Percentiles rank a stretch among this genome's conserved stretches.
phyloP scores from a whole-genome alignment of 2,888 invertebrate species.

The Protophormia terraenovae region DNA sequence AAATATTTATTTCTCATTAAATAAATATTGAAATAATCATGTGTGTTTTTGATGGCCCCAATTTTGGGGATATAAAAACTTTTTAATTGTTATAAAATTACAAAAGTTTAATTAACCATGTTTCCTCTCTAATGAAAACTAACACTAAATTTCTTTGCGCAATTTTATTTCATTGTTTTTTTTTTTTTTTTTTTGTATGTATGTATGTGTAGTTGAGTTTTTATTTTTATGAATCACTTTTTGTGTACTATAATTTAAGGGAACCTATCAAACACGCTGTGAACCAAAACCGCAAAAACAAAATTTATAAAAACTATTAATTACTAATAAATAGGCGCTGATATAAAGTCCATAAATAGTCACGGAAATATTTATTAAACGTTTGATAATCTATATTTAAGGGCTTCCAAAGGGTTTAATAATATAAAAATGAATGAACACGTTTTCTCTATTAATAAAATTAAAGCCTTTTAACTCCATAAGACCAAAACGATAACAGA shows the following conservation, averaged over 20 bases:
- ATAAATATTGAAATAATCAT: background rate
- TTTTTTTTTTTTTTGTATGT: no score
- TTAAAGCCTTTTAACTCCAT: no score
- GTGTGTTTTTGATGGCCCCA: background rate
- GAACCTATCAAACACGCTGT: background rate
- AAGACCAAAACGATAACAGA: no score
- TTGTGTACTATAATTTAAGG: background rate
- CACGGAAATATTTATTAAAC: no score
- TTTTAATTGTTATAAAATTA: slow-evolving; percentile 13
- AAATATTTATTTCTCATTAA: background rate
- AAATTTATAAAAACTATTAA: background rate
- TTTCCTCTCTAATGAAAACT: slow-evolving; percentile 37
- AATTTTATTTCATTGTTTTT: background rate
- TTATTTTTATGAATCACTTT: slow-evolving; percentile 32
- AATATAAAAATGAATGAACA: no score
- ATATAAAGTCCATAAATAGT: no score
- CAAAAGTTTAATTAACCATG: slow-evolving; percentile 49
- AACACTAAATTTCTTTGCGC: background rate
- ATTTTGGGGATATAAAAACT: background rate
- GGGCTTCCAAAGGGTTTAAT: no score
- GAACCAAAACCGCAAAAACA: background rate
- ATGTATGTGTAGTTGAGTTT: background rate
- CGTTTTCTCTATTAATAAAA: no score
- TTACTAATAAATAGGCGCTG: background rate
- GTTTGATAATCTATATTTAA: no score